Percentiles rank a stretch among this genome's conserved stretches.
Evolutionary conservation across 2,888 invertebrate genomes (phyloP).

Genomic region (Apamea sordens): DNA sequence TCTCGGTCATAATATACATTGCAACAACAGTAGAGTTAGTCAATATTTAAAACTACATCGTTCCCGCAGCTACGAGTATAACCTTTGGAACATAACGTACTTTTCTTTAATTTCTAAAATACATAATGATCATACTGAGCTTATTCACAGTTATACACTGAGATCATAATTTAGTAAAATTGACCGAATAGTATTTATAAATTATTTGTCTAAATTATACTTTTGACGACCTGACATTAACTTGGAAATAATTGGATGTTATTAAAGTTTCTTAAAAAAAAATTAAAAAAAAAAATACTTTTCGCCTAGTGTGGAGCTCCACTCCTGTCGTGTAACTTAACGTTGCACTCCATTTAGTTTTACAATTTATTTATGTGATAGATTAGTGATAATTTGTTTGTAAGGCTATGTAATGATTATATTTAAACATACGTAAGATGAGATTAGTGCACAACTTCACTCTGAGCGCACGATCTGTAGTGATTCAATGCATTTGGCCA

Average conservation of each 20-base stretch:
- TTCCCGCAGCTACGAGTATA: slow-evolving; percentile 60
- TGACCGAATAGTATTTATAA: slow-evolving; percentile 69
- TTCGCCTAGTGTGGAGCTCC: slow-evolving; percentile 23
- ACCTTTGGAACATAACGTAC: slow-evolving; percentile 28
- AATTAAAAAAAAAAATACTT: slow-evolving; percentile 8
- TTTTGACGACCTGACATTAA: slow-evolving; percentile 36
- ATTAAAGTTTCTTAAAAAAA: slow-evolving; percentile 29
- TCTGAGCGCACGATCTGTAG: slow-evolving; percentile 34
- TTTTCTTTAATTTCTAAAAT: slow-evolving; percentile 28
- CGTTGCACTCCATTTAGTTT: slow-evolving; percentile 54
- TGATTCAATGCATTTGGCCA: slow-evolving; percentile 39
- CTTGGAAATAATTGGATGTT: slow-evolving; percentile 39
- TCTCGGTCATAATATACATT: slow-evolving; percentile 22
- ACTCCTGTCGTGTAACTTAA: slow-evolving; percentile 24
- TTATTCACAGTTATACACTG: slow-evolving; percentile 28
- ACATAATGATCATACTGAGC: slow-evolving; percentile 23
- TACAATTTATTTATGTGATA: slow-evolving; percentile 76
- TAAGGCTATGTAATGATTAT: slow-evolving; percentile 57
- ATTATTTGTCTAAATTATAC: slow-evolving; percentile 66
- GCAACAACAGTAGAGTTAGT: slow-evolving; percentile 32
- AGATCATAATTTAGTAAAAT: slow-evolving; percentile 54
- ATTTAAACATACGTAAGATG: slow-evolving; percentile 46
- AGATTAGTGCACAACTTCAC: slow-evolving; percentile 52
- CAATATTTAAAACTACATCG: slow-evolving; percentile 63
- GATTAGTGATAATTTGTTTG: slow-evolving; percentile 72